Percentiles rank a stretch among this genome's conserved stretches.
These are phyloP conservation scores for Dendrolimus kikuchii DNA, from an alignment of 1,140 invertebrate species.

Conservation along the genomic window DNA sequence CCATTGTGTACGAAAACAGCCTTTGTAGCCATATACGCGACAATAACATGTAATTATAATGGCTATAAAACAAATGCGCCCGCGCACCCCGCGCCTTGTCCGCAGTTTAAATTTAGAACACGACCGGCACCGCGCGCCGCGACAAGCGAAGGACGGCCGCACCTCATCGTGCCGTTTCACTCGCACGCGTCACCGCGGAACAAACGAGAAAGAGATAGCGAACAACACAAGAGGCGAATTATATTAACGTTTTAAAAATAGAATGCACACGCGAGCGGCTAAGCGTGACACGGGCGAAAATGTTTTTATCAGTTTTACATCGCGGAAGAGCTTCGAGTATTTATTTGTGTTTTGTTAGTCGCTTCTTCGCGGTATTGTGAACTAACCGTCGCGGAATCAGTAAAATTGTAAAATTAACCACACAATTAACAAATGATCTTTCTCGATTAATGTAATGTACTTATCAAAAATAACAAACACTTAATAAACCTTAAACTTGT, in stretches of 20 bases:
- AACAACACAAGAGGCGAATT: slow-evolving; percentile 21
- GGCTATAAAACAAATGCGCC: slow-evolving; percentile 6
- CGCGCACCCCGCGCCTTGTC: slow-evolving; percentile 17
- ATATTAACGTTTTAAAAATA: slow-evolving; percentile 37
- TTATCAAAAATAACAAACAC: too few species aligned
- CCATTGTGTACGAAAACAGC: too few species aligned
- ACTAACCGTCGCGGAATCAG: too few species aligned
- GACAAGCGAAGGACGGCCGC: slow-evolving; percentile 60
- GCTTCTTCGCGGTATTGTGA: neutral
- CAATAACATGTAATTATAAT: too few species aligned
- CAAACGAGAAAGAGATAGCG: slow-evolving; percentile 22
- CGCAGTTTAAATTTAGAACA: slow-evolving; percentile 41
- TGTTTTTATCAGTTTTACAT: slow-evolving; percentile 22
- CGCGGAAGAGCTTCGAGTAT: slow-evolving; percentile 20
- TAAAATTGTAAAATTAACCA: too few species aligned
- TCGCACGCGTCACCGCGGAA: slow-evolving; percentile 13
- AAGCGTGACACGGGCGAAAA: slow-evolving; percentile 28
- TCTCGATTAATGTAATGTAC: too few species aligned
- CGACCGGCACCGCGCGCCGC: slow-evolving; percentile 25
- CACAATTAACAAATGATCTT: too few species aligned
- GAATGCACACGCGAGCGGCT: slow-evolving; percentile 42
- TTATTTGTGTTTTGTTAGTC: neutral
- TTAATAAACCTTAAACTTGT: too few species aligned
- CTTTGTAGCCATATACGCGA: too few species aligned
- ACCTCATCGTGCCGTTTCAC: slow-evolving; percentile 11